Conservation (phyloP, 2,888 invertebrate species). For the Fabriciana adippe region DNA sequence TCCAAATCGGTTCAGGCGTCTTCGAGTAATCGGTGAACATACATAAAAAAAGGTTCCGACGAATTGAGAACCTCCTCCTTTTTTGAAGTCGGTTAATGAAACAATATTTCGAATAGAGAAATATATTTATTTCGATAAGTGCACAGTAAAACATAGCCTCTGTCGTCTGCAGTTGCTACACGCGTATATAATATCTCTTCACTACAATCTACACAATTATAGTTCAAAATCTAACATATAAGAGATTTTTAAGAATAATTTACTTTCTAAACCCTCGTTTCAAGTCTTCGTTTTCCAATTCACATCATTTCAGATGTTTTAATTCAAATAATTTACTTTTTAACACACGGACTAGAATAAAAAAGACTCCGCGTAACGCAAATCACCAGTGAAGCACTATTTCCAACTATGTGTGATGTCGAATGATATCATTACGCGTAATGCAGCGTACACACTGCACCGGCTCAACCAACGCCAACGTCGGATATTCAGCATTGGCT, state of each 20-base stretch:
- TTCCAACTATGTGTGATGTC: no score
- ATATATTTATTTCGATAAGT: constrained; percentile 38
- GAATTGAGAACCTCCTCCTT: no score
- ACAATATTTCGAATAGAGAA: constrained; percentile 27
- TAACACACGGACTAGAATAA: neutral
- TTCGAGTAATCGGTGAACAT: no score
- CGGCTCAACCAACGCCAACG: no score
- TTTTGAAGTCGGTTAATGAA: no score
- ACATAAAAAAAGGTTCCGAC: no score
- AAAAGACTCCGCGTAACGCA: no score
- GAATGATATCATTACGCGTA: no score
- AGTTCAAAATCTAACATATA: constrained; percentile 4
- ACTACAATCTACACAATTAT: constrained; percentile 14
- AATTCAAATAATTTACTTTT: constrained; percentile 1
- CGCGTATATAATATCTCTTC: neutral
- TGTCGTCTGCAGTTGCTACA: constrained; percentile 4
- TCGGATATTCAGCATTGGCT: no score
- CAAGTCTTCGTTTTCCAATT: constrained; percentile 9
- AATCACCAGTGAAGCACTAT: no score
- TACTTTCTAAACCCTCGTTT: constrained; percentile 13
- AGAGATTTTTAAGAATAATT: neutral
- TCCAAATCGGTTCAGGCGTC: no score
- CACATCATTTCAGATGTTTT: neutral
- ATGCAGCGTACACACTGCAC: no score
- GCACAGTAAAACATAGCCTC: constrained; percentile 28